Percentiles rank a stretch among this genome's conserved stretches.
Evolutionary conservation across 1,140 invertebrate genomes (phyloP).

Genomic region (Aphidius gifuensis): DNA sequence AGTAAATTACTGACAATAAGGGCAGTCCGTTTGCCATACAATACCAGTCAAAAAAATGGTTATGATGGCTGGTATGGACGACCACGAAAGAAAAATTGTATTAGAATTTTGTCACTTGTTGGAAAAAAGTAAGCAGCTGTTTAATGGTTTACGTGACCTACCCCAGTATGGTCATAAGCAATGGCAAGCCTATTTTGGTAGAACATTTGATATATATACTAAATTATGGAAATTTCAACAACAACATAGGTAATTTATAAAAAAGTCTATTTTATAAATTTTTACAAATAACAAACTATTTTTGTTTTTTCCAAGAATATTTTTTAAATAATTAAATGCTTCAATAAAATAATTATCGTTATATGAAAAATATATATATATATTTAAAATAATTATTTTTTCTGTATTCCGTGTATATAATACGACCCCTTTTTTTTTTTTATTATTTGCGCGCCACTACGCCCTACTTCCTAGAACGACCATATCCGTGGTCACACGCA

Average conservation of each 20-base stretch:
- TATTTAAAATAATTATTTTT: too few relatives aligned
- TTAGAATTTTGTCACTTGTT: conserved; percentile 94
- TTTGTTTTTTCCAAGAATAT: background rate
- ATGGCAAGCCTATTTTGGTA: conserved; percentile 96
- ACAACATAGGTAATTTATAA: conserved; percentile 74
- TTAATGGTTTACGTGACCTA: conserved; percentile 92
- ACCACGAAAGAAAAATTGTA: conserved; percentile 90
- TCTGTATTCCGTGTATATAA: too few relatives aligned
- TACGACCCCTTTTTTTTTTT: background rate
- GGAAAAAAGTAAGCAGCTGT: conserved; percentile 96
- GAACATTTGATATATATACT: conserved; percentile 97
- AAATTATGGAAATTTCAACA: conserved; percentile 99
- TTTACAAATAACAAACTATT: background rate
- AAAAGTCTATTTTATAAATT: background rate
- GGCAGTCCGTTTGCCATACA: conserved; percentile 32
- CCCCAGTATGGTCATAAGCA: conserved; percentile 97
- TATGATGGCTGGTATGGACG: conserved; percentile 74
- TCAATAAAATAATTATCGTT: conserved; percentile 6
- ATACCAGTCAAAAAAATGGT: conserved; percentile 57
- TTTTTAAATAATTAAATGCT: background rate
- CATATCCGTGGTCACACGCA: conserved; percentile 11
- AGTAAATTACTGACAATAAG: conserved; percentile 21
- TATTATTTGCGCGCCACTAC: conserved; percentile 16
- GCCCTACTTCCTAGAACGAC: conserved; percentile 23
- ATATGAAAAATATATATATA: too few relatives aligned